A percentile compares a stretch with the other conserved stretches of the same genome.
Conservation (phyloP, 2,888 invertebrate species). For the Sclerodermus sp. region DNA sequence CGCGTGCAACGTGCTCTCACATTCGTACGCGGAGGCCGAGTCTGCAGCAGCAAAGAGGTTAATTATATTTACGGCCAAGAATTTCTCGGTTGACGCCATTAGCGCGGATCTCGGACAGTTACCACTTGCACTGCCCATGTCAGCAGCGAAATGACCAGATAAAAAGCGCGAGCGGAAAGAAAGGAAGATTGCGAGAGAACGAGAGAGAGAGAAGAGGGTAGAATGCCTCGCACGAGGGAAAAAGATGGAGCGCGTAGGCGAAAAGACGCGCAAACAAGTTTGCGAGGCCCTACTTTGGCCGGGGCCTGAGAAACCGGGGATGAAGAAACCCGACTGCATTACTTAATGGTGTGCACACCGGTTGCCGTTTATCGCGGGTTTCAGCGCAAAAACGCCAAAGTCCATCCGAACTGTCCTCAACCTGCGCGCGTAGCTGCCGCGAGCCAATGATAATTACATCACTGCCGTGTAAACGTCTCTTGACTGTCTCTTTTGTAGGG, state of each 20-base stretch:
- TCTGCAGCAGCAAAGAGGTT: too few species aligned
- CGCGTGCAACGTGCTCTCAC: too few species aligned
- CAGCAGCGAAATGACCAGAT: too few species aligned
- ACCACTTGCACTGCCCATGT: too few species aligned
- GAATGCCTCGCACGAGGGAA: not conserved
- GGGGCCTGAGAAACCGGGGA: slow-evolving; percentile 3
- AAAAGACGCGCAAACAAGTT: slow-evolving; percentile 17
- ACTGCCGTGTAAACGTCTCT: slow-evolving; percentile 12
- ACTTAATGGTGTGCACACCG: slow-evolving; percentile 48
- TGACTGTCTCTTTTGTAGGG: not conserved
- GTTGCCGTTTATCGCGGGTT: slow-evolving; percentile 35
- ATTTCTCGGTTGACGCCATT: too few species aligned
- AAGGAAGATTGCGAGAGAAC: slow-evolving; percentile 1
- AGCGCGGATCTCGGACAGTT: too few species aligned
- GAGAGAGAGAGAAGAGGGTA: not conserved
- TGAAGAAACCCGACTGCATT: slow-evolving; percentile 48
- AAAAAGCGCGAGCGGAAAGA: slow-evolving; percentile 5
- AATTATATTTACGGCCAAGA: too few species aligned
- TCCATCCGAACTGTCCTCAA: slow-evolving; percentile 6
- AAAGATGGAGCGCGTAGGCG: not conserved
- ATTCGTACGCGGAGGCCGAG: too few species aligned
- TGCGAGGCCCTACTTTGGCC: slow-evolving; percentile 2
- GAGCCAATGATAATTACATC: slow-evolving; percentile 38
- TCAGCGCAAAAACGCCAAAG: slow-evolving; percentile 26
- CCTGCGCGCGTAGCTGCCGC: slow-evolving; percentile 7